These are phyloP conservation scores for Atractosteus spatula DNA, from an alignment of 2,113 vertebrate species.

Conservation along the genomic window DNA sequence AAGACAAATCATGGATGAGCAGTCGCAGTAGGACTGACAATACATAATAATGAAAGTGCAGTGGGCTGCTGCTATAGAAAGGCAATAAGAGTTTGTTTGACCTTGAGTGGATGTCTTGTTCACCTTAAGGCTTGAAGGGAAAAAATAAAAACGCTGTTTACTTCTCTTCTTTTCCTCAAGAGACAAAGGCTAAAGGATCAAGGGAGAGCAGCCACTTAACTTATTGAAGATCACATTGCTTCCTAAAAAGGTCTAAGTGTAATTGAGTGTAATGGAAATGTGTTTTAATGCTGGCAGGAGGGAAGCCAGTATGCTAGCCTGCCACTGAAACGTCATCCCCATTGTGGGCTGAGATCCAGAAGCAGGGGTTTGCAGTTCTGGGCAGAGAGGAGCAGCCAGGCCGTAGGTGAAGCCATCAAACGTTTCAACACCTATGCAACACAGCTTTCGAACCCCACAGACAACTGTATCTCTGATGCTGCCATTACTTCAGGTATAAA, in stretches of 20 bases:
- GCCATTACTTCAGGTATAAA: no score
- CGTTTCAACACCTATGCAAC: not conserved
- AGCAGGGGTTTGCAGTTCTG: no score
- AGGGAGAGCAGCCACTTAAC: not conserved
- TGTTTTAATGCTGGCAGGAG: not conserved
- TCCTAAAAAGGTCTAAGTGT: not conserved
- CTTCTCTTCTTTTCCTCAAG: not conserved
- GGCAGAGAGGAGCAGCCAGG: not conserved
- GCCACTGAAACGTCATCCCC: not conserved
- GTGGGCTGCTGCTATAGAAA: not conserved
- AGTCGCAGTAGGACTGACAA: not conserved
- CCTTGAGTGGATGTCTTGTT: not conserved
- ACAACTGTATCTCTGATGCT: no score
- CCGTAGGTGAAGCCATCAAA: not conserved
- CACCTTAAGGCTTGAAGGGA: not conserved
- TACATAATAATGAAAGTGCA: not conserved
- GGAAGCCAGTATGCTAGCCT: not conserved
- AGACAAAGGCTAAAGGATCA: not conserved
- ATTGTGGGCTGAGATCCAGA: not conserved
- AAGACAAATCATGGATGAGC: no score
- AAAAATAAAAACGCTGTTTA: not conserved
- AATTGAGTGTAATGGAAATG: not conserved
- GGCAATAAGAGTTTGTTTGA: not conserved
- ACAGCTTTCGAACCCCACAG: no score
- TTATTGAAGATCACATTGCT: not conserved